Conservation (phyloP, 2,888 invertebrate genomes). For the Drosophila tanythrix region DNA sequence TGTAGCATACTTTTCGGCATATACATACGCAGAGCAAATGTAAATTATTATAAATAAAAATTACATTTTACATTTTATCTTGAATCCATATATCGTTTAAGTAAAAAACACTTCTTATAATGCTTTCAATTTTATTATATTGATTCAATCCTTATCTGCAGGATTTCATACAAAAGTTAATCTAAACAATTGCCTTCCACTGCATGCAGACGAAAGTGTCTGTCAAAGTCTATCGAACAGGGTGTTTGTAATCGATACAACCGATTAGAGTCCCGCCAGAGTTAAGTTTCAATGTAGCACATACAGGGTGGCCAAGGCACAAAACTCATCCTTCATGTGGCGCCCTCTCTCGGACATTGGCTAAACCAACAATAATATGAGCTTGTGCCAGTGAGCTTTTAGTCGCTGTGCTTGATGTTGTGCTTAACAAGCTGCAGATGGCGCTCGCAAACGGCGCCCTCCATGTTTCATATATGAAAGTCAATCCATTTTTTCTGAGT, state of each 20-base stretch:
- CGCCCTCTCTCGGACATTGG: slow-evolving; percentile 12
- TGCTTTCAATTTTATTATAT: background rate
- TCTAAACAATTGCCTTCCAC: too few relatives aligned
- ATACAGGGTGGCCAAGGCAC: background rate
- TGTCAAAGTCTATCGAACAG: background rate
- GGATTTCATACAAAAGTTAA: background rate
- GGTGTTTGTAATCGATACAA: slow-evolving; percentile 1
- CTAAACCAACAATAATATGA: background rate
- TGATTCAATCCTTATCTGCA: accelerated
- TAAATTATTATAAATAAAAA: background rate
- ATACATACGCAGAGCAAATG: background rate
- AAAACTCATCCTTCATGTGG: accelerated
- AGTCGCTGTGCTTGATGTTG: background rate
- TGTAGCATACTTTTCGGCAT: background rate
- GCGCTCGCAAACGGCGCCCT: slow-evolving; percentile 30
- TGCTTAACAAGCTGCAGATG: slow-evolving; percentile 12
- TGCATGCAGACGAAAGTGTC: background rate
- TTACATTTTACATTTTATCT: background rate
- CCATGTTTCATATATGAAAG: slow-evolving; percentile 2
- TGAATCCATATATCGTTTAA: background rate
- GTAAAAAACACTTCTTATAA: background rate
- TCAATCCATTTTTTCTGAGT: slow-evolving; percentile 4
- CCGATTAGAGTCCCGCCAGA: background rate
- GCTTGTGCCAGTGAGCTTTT: slow-evolving; percentile 20
- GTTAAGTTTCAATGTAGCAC: background rate